A percentile compares a stretch with the other conserved stretches of the same genome.
Conservation (phyloP, 2,797 vertebrate genomes). For the Scolopax rusticola region DNA sequence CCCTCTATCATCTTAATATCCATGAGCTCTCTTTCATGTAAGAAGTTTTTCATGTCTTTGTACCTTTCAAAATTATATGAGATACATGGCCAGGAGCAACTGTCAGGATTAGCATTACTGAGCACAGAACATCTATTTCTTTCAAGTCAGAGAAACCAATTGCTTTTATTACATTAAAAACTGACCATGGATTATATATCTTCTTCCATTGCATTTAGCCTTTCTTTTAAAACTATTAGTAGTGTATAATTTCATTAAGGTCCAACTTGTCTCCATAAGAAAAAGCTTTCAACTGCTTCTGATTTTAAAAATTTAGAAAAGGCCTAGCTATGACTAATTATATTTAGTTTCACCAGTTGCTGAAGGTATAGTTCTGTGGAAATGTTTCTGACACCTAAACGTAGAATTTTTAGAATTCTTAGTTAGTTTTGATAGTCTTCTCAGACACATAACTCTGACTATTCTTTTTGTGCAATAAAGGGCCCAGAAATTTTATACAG, state of each 20-base stretch:
- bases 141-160: conserved; percentile 59
- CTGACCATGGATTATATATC: neutral
- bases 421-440: neutral
- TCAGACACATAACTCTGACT: neutral
- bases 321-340: neutral
- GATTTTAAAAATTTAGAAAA: neutral
- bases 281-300: neutral
- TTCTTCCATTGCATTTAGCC: conserved; percentile 1
- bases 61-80: conserved; percentile 71
- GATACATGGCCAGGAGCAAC: conserved; percentile 58
- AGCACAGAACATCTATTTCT: conserved; percentile 45
- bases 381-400: neutral
- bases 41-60: conserved; percentile 64
- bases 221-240: conserved; percentile 34
- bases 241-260: conserved; percentile 2
- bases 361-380: neutral
- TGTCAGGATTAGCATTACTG: conserved; percentile 63
- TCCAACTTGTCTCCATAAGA: neutral
- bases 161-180: conserved; percentile 56
- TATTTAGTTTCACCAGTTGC: neutral
- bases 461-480: neutral
- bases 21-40: conserved; percentile 63
- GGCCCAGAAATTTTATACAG: neutral
- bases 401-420: neutral
- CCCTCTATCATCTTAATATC: conserved; percentile 68